Base-by-base conservation (phyloP, 2,888 invertebrate genomes). In the Dinocampus coccinellae region DNA sequence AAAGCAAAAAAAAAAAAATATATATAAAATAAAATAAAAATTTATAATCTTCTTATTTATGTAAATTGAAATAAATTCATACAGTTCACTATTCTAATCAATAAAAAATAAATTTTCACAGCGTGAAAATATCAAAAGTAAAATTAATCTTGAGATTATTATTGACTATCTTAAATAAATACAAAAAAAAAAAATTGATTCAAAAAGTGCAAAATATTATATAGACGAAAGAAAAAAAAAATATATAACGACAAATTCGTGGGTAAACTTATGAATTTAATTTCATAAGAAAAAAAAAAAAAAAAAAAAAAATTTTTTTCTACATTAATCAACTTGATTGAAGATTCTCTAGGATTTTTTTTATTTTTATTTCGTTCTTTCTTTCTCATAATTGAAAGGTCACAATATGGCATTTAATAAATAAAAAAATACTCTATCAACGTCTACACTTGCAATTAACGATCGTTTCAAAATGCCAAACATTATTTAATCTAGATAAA, bases 381-480 rank as follows among this genome's bases (percentile, higher is more conserved):
- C 4, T 13, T n/a, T 7, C 4, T 9, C 16, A 47, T 6, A 47
- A 47, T 7, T 3, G 16, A 47, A 47, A 69, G 69, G 69, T 69
- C 69, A 57, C 11, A 36, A 36, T 26, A 6, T 69, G 69, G 36
- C 69, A 69, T 69, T 69, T 63, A 9, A 53, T 13, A 26, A n/a
- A 29, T 29, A 29, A 10, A 36, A 47, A 60, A 53, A 34, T 34
- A 36, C 20, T 52, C 10, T 22, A 55, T 26, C 10, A 24, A 22
- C 22, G 24, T 55, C 1, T 11, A 10, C 6, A 16, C 2, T 24
- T 26, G 24, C 22, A 22, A 33, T 57, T 26, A 16, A 66, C 29
- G 13, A n/a, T 36, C 36, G 10, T 39, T n/a, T 67, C 29, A 34
- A 60, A 68, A 68, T 47, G 60, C 34, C 52, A 68, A 9, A 33